These are phyloP conservation scores for Gymnocypris eckloni DNA, from an alignment of 2,797 vertebrate species.

Conservation along the genomic window DNA sequence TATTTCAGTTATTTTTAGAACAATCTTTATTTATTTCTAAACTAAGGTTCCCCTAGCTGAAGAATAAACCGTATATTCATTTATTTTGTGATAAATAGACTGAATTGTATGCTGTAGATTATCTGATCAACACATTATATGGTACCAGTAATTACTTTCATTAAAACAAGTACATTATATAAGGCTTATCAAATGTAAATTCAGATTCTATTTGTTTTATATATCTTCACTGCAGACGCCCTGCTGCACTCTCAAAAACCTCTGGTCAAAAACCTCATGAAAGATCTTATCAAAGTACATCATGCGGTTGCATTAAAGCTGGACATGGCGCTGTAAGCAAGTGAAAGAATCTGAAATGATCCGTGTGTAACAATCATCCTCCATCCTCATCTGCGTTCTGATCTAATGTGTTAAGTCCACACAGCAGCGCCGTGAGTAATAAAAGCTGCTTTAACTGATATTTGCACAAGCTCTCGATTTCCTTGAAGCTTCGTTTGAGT, in stretches of 20 bases:
- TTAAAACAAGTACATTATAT: background rate
- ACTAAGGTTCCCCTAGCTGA: background rate
- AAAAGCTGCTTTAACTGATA: conserved; percentile 12
- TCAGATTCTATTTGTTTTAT: background rate
- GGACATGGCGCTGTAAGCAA: background rate
- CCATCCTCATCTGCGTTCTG: background rate
- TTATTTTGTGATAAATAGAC: background rate
- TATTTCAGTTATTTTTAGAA: too few species aligned
- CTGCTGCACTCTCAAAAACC: background rate
- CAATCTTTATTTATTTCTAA: background rate
- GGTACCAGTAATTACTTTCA: background rate
- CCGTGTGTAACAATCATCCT: background rate
- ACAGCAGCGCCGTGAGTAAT: background rate
- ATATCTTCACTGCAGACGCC: background rate
- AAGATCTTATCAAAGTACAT: background rate
- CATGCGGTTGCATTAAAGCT: background rate
- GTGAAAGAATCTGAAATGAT: background rate
- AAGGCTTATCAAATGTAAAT: background rate
- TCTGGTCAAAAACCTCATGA: background rate
- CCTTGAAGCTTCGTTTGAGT: background rate
- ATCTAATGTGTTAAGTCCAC: background rate
- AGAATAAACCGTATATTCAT: background rate
- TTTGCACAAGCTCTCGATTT: conserved; percentile 22
- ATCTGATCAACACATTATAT: background rate
- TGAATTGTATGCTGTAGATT: background rate